Percentiles rank a stretch among this genome's conserved stretches.
These are phyloP conservation scores for Acrobasis repandana DNA, from an alignment of 2,888 invertebrate species.

Conservation along the genomic window DNA sequence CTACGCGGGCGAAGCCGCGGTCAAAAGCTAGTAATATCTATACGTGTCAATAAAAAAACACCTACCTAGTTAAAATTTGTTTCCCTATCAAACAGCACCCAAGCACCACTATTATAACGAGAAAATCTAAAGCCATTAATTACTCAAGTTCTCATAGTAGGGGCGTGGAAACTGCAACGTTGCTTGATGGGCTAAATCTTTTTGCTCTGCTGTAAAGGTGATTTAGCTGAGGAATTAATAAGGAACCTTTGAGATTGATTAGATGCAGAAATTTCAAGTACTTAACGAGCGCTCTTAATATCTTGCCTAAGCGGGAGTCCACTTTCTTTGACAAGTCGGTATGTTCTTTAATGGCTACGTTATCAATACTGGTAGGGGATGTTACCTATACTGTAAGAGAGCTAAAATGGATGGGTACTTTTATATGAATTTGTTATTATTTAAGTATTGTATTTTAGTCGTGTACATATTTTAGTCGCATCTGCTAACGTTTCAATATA, in stretches of 20 bases:
- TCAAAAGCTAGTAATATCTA: no score
- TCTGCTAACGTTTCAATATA: no score
- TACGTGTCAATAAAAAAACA: no score
- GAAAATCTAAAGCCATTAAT: background rate
- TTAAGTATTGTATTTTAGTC: no score
- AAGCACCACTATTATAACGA: constrained; percentile 2
- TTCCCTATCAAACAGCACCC: no score
- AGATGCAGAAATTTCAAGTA: constrained; percentile 57
- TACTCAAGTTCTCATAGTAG: constrained; percentile 35
- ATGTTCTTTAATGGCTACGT: constrained; percentile 4
- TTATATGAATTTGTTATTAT: no score
- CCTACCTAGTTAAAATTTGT: no score
- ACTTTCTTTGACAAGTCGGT: constrained; percentile 9
- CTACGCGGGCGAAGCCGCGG: no score
- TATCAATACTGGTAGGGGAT: no score
- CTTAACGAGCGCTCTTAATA: constrained; percentile 31
- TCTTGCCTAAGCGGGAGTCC: constrained; percentile 1
- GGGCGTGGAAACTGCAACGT: constrained; percentile 60
- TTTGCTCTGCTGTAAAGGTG: constrained; percentile 70
- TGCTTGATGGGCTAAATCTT: constrained; percentile 73
- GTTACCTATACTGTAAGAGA: no score
- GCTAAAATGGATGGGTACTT: no score
- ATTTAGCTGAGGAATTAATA: constrained; percentile 51
- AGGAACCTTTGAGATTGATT: constrained; percentile 70
- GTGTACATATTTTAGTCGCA: no score